Base-by-base conservation (phyloP, 2,888 invertebrate genomes). In the Eristalis intricaria region DNA sequence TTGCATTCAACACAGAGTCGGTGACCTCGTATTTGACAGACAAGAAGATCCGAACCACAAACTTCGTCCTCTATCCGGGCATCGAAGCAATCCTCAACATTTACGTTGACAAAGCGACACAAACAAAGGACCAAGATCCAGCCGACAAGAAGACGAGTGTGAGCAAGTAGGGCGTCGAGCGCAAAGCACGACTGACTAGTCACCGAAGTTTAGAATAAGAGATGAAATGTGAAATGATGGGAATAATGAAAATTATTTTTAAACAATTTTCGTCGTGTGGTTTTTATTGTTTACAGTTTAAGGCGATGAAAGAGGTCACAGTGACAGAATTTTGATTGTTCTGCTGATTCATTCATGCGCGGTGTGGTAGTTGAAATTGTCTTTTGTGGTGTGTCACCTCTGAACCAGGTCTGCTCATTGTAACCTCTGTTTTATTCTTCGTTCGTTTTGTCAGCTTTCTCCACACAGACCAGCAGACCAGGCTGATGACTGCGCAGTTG, bases 1-100 rank as follows among this genome's bases (percentile, higher is more conserved):
- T 95, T 74, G 95, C 95, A 4, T 91, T 94, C 76, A 91, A 94
- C 65, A 93, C 94, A 63, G 89, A 91, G 13, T 92, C 91, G 0
- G 92, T 93, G 4, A 92, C 91, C 0, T 91, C 91, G 0, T 93
- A 91, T 86, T 88, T 93, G 7, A 91, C 90, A 2, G 91, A 92
- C 81, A 92, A 92, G 78, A 92, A 92, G 83, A 92, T 93, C 77
- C 90, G 91, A 26, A 91, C 90, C 1, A 92, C 92, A 0, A 91
- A 91, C 79, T 94, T 93, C 89, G 90, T 91, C 4, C 89, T 93
- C 4, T 92, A 93, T 86, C 93, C 93, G 1, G 93, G 93, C 13
- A 93, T 93, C 79, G 92, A 93, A 80, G 94, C 93, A 5, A 91
- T 91, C 22, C 89, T 93, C 50, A 92, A 92, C 88, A 91, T 93